phyloP scores from a whole-genome alignment of 2,113 vertebrate genomes.

The Archocentrus centrarchus region DNA sequence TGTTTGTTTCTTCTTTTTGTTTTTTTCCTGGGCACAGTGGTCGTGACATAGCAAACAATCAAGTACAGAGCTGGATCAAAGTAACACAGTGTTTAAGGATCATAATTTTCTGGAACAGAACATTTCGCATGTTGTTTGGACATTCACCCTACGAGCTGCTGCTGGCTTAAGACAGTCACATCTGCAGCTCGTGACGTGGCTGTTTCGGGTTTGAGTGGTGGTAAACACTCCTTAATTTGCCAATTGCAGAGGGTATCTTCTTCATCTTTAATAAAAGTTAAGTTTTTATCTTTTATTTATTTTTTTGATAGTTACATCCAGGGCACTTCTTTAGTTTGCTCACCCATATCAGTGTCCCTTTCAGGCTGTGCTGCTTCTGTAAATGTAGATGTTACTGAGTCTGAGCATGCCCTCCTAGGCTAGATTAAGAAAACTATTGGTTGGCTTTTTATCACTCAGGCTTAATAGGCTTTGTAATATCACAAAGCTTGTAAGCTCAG shows the following conservation, averaged over 20 bases:
- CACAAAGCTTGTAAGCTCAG: slow-evolving; percentile 17
- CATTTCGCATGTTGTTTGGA: no score
- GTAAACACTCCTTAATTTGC: not conserved
- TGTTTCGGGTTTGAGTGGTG: not conserved
- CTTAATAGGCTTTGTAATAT: slow-evolving; percentile 2
- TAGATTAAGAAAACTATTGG: slow-evolving; percentile 26
- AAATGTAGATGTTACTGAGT: not conserved
- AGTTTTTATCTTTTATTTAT: not conserved
- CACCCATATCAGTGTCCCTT: not conserved
- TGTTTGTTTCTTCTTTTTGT: not conserved
- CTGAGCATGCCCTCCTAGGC: not conserved
- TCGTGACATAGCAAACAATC: slow-evolving; percentile 11
- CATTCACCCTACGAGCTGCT: no score
- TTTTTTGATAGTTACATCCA: not conserved
- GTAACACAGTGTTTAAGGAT: not conserved
- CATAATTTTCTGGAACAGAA: no score
- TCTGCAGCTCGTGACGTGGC: not conserved
- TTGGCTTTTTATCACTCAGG: slow-evolving; percentile 16
- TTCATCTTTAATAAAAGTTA: not conserved
- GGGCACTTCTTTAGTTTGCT: not conserved
- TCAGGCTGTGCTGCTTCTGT: not conserved
- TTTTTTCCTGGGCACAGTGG: not conserved
- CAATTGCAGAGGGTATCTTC: not conserved
- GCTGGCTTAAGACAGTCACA: not conserved
- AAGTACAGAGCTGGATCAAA: not conserved